phyloP scores from a whole-genome alignment of 2,113 vertebrate genomes.

The Antechinus flavipes region DNA sequence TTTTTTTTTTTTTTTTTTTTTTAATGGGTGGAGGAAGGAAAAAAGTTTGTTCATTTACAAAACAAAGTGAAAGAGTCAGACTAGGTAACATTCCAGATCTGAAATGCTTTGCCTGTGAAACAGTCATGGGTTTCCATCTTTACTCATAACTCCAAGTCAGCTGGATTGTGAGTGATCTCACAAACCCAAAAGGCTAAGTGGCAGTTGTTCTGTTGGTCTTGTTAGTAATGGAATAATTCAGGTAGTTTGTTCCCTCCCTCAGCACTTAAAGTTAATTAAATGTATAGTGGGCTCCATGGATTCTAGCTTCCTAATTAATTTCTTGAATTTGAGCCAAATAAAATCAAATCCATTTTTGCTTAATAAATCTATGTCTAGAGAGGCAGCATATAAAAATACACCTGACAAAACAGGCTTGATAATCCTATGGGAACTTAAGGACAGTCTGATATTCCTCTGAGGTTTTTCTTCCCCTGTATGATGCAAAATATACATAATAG shows the following conservation, averaged over 20 bases:
- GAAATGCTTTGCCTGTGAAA: not conserved
- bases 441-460: not conserved
- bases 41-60: not conserved
- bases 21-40: not conserved
- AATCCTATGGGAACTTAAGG: not conserved
- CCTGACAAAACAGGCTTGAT: conserved; percentile 27
- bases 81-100: not conserved
- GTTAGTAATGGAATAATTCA: not conserved
- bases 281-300: conserved; percentile 41
- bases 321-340: conserved; percentile 51
- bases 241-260: not conserved
- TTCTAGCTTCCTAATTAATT: conserved; percentile 40
- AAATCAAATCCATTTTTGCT: conserved; percentile 50
- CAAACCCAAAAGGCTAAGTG: conserved; percentile 4
- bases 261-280: conserved; percentile 64
- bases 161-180: not conserved
- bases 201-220: conserved; percentile 5
- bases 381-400: conserved; percentile 25
- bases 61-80: not conserved
- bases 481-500: conserved; percentile 3
- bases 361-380: conserved; percentile 44
- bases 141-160: not conserved
- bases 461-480: not conserved
- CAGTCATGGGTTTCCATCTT: not conserved
- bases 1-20: not conserved